phyloP scores from a whole-genome alignment of 2,888 invertebrate genomes.

The Pandemis heparana region DNA sequence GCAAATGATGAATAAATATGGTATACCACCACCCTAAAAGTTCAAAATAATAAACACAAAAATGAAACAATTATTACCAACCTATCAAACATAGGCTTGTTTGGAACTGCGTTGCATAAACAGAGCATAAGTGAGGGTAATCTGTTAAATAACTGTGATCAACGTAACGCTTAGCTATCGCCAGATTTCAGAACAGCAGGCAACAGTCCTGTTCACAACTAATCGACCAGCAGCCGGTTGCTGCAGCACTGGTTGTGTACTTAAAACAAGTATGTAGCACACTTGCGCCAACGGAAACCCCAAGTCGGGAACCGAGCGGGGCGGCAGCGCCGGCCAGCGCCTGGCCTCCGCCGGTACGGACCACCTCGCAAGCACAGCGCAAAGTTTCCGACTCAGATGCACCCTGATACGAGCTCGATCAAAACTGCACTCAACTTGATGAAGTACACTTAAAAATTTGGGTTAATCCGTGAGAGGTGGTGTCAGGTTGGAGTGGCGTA shows the following conservation, averaged over 20 bases:
- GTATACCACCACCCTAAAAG: background rate
- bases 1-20: background rate
- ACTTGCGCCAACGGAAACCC: background rate
- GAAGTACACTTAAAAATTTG: conserved; percentile 6
- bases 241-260: background rate
- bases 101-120: conserved; percentile 5
- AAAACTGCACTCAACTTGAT: conserved; percentile 27
- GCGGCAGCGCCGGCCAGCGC: background rate
- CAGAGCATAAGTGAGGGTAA: no score
- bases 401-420: conserved; percentile 19
- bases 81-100: background rate
- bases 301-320: background rate
- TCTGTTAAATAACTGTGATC: background rate
- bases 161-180: conserved; percentile 1
- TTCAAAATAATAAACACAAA: background rate
- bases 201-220: background rate
- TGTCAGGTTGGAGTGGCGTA: conserved; percentile 52
- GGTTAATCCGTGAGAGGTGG: conserved; percentile 23
- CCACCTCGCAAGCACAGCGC: conserved; percentile 25
- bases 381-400: conserved; percentile 22
- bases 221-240: background rate
- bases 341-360: background rate
- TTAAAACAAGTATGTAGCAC: background rate
- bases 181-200: background rate
- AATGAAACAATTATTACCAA: background rate